These are phyloP conservation scores for Drosophila bocqueti DNA, from an alignment of 1,140 invertebrate species.

Conservation along the genomic window DNA sequence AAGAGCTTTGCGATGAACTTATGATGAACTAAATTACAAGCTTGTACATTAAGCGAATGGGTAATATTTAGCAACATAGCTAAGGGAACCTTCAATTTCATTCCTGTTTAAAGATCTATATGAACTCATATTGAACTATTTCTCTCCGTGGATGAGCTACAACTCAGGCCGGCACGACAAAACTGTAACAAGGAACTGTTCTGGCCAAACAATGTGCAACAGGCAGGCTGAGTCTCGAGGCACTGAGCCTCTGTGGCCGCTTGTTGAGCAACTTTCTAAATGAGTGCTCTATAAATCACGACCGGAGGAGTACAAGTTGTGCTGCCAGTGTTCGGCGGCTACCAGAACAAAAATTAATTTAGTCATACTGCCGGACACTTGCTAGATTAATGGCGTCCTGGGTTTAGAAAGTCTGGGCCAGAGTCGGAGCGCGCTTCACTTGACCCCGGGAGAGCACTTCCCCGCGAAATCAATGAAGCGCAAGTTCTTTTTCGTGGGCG, in stretches of 20 bases:
- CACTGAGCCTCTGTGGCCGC: constrained; percentile 42
- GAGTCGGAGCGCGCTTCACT: constrained; percentile 19
- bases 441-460: constrained; percentile 26
- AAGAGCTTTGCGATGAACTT: no score
- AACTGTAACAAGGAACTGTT: constrained; percentile 82
- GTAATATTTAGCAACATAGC: background rate
- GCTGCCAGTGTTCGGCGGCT: constrained; percentile 65
- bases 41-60: background rate
- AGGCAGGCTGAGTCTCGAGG: constrained; percentile 11
- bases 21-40: background rate
- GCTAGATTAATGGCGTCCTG: constrained; percentile 74
- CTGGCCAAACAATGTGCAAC: constrained; percentile 43
- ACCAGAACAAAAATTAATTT: constrained; percentile 81
- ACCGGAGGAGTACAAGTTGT: constrained; percentile 66
- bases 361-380: constrained; percentile 80
- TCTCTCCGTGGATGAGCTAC: constrained; percentile 4
- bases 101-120: background rate
- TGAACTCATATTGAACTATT: background rate
- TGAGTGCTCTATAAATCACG: constrained; percentile 83
- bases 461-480: constrained; percentile 68
- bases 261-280: constrained; percentile 81
- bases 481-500: constrained; percentile 52
- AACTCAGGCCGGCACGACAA: constrained; percentile 64
- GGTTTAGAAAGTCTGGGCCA: constrained; percentile 70
- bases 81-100: background rate